phyloP scores from a whole-genome alignment of 2,113 vertebrate genomes.

The Atherinomorus stipes region DNA sequence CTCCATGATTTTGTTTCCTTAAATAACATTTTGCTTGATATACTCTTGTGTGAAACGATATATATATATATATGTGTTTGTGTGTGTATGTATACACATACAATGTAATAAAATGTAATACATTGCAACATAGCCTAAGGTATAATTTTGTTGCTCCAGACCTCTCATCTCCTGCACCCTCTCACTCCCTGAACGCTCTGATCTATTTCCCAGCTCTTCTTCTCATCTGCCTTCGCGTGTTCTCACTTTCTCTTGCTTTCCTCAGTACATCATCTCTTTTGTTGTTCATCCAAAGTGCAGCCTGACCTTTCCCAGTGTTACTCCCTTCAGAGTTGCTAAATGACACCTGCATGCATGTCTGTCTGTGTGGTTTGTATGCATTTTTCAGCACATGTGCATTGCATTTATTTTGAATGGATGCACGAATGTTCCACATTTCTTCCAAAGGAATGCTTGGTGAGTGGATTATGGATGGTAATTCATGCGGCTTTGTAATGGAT shows the following conservation, averaged over 20 bases:
- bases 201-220: not conserved
- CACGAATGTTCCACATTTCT: not conserved
- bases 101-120: not conserved
- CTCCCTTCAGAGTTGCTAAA: constrained; percentile 56
- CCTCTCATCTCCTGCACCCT: not conserved
- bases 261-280: constrained; percentile 26
- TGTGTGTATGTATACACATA: not conserved
- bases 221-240: constrained; percentile 25
- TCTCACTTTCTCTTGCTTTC: constrained; percentile 1
- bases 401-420: constrained; percentile 28
- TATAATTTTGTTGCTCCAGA: not conserved
- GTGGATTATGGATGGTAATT: no score
- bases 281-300: constrained; percentile 66
- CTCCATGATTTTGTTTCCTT: no score
- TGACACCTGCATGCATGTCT: constrained; percentile 13
- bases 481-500: no score
- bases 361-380: constrained; percentile 6
- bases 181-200: not conserved
- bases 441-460: no score
- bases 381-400: constrained; percentile 17
- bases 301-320: constrained; percentile 74
- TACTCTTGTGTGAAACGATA: no score
- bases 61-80: no score
- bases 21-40: no score
- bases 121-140: not conserved